These are phyloP conservation scores for Cephalopterus ornatus DNA, from an alignment of 2,113 vertebrate species.

Conservation along the genomic window DNA sequence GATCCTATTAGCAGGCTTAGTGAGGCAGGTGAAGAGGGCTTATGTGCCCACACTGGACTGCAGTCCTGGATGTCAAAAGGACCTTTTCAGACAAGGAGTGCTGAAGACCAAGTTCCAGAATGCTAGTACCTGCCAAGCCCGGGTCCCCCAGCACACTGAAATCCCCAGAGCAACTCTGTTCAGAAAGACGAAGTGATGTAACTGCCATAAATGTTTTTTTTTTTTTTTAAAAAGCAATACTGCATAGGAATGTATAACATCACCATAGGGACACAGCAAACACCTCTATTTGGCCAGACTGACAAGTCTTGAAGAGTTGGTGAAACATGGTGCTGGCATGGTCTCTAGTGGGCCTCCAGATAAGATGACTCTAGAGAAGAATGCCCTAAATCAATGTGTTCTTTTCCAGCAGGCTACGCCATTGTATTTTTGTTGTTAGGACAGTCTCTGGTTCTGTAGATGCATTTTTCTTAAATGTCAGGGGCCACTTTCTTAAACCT, in stretches of 20 bases:
- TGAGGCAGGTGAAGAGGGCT: background rate
- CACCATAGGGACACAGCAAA: background rate
- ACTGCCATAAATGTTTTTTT: background rate
- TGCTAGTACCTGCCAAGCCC: background rate
- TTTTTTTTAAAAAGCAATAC: background rate
- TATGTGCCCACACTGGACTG: accelerated
- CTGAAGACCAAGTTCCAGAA: background rate
- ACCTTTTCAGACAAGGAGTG: background rate
- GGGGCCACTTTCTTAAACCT: background rate
- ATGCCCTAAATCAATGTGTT: background rate
- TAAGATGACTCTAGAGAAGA: background rate
- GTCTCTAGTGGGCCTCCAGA: background rate
- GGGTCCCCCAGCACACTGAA: background rate
- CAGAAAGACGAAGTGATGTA: background rate
- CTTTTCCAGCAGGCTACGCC: background rate
- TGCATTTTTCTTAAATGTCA: background rate
- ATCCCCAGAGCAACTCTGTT: background rate
- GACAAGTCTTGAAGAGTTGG: background rate
- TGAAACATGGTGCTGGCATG: background rate
- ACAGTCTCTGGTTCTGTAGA: background rate
- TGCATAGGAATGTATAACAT: background rate
- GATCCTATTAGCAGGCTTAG: too few relatives aligned
- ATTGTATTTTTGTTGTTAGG: background rate
- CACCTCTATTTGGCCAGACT: background rate
- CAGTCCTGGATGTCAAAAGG: background rate